phyloP scores from a whole-genome alignment of 2,888 invertebrate species.

The Cinara cedri region DNA sequence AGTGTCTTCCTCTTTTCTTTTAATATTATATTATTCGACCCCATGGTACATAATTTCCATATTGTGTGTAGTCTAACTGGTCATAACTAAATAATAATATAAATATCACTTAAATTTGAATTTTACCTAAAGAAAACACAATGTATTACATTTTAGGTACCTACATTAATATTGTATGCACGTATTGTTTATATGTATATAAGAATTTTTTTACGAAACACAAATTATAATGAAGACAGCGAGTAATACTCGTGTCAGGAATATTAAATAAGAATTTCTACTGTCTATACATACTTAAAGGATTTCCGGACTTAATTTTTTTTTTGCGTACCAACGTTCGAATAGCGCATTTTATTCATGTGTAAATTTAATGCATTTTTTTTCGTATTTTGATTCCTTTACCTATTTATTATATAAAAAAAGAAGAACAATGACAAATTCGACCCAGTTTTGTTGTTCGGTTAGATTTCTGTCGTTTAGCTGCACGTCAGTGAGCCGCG shows the following conservation, averaged over 20 bases:
- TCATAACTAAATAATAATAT: too few relatives aligned
- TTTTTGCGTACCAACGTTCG: not conserved
- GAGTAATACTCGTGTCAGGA: too few relatives aligned
- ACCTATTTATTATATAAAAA: not conserved
- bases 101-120: too few relatives aligned
- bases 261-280: not conserved
- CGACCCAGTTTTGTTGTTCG: constrained; percentile 35
- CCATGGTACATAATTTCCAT: not conserved
- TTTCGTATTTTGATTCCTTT: not conserved
- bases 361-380: not conserved
- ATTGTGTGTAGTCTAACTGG: too few relatives aligned
- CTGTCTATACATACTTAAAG: not conserved
- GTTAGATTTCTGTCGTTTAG: constrained; percentile 31
- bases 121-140: too few relatives aligned
- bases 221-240: too few relatives aligned
- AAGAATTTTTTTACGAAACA: too few relatives aligned
- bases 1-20: too few relatives aligned
- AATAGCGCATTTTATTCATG: not conserved
- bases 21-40: too few relatives aligned
- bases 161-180: too few relatives aligned
- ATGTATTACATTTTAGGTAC: too few relatives aligned
- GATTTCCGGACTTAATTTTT: not conserved
- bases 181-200: too few relatives aligned
- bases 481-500: constrained; percentile 23
- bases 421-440: constrained; percentile 1